A percentile compares a stretch with the other conserved stretches of the same genome.
phyloP scores from a whole-genome alignment of 2,888 invertebrate species.

The Tetropium fuscum region DNA sequence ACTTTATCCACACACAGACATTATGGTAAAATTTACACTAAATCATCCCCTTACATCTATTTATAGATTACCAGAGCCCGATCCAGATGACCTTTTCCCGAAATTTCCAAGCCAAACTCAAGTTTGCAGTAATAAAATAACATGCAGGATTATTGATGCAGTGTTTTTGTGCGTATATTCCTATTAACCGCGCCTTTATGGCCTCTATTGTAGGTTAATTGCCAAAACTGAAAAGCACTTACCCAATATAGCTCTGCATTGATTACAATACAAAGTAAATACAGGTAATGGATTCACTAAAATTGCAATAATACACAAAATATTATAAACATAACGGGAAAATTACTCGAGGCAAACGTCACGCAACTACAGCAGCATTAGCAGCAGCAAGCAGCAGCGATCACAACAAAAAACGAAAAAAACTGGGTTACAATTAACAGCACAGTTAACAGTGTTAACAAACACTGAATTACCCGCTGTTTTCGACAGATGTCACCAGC shows the following conservation, averaged over 20 bases:
- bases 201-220: conserved; percentile 21
- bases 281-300: conserved; percentile 4
- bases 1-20: conserved; percentile 18
- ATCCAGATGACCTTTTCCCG: no score
- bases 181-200: conserved; percentile 24
- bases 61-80: no score
- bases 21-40: neutral
- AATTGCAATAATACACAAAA: conserved; percentile 23
- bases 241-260: conserved; percentile 19
- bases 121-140: neutral
- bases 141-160: conserved; percentile 11
- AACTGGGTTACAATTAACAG: no score
- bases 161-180: conserved; percentile 26
- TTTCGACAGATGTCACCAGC: conserved; percentile 15
- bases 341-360: conserved; percentile 29
- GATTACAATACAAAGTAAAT: conserved; percentile 14
- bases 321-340: conserved; percentile 35
- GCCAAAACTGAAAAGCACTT: conserved; percentile 14
- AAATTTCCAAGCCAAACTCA: neutral
- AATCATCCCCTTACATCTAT: neutral
- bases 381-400: no score
- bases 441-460: no score
- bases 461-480: neutral
- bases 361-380: conserved; percentile 27
- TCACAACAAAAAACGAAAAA: conserved; percentile 35